A percentile compares a stretch with the other conserved stretches of the same genome.
Evolutionary conservation across 1,140 invertebrate genomes (phyloP).

Genomic region (Zaprionus nigranus): DNA sequence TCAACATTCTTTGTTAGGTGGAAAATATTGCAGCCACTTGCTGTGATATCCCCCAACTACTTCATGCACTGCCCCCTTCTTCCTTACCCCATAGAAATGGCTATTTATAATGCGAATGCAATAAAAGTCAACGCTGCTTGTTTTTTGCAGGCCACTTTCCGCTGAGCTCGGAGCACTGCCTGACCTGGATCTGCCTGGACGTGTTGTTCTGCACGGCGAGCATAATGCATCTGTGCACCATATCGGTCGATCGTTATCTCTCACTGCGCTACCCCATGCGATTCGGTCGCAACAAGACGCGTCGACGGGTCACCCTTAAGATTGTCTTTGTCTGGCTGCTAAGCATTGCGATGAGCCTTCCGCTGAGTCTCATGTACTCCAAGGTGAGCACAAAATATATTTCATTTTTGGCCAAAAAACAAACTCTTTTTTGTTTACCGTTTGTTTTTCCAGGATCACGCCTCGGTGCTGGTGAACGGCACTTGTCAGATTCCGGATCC

Average conservation of each 20-base stretch:
- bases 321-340: constrained; percentile 96
- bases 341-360: constrained; percentile 94
- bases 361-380: constrained; percentile 94
- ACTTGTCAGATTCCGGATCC: constrained; percentile 94
- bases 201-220: constrained; percentile 98
- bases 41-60: constrained; percentile 15
- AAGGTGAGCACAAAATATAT: constrained; percentile 86
- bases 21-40: constrained; percentile 62
- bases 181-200: constrained; percentile 95
- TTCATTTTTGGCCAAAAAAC: not conserved
- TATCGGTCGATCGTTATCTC: constrained; percentile 95
- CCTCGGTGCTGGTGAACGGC: constrained; percentile 91
- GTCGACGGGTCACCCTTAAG: constrained; percentile 93
- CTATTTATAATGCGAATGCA: constrained; percentile 36
- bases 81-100: not conserved
- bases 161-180: constrained; percentile 91
- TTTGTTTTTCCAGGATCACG: constrained; percentile 88
- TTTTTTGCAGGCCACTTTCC: constrained; percentile 91
- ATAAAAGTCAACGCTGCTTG: constrained; percentile 27
- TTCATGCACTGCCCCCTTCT: not conserved
- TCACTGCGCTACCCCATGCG: constrained; percentile 94
- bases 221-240: constrained; percentile 98
- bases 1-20: constrained; percentile 51
- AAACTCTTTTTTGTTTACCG: constrained; percentile 22
- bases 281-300: constrained; percentile 95